Base-by-base conservation (phyloP, 2,113 vertebrate species). In the Carlito syrichta region DNA sequence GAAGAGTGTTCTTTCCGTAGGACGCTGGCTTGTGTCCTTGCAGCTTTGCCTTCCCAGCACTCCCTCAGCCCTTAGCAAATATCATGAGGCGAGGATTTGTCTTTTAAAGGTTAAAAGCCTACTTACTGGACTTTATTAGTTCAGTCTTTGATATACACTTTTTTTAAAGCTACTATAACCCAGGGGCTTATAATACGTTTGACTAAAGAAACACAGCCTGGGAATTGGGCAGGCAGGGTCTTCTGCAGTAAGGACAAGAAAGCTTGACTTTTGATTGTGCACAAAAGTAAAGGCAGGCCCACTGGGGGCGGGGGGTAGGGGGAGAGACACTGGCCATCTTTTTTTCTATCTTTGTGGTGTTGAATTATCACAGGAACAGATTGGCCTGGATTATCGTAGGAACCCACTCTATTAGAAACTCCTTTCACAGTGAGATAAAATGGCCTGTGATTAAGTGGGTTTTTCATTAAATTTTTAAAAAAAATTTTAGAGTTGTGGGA, bases 201-300 rank as follows among this genome's bases (percentile, higher is more conserved):
- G 17, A 82, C 52, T 74, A 66, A 76, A 97, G 71, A 76, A 93
- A 52, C 40, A 38, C 19, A 89, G 7, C 89, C 27, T 77, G 45
- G 40, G 19, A 79, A 84, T 86, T 96, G 27, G 14, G 43, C 77
- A 82, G 45, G 50, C 45, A 69, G 13, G 19, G 6, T 91, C 16
- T 83, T 94, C 43, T 87, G 1, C 77, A 73, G 56, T 43, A 76
- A 90, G 35, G 58, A 86, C 84, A 89, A 66, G 43, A 86, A 86
- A 71, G 48, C 43, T 69, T 92, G 88, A 32, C 22, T 84, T 97
- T 88, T 89, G 58, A 91, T 92, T 69, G 35, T 90, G 66, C 92
- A 69, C 19, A 48, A n/a, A n/a, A n/a, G n/a, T n/a, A n/a, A n/a
- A n/a, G n/a, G n/a, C n/a, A n/a, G n/a, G n/a, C n/a, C n/a, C n/a